Conservation (phyloP, 2,113 vertebrate species). For the Mesocricetus auratus region DNA sequence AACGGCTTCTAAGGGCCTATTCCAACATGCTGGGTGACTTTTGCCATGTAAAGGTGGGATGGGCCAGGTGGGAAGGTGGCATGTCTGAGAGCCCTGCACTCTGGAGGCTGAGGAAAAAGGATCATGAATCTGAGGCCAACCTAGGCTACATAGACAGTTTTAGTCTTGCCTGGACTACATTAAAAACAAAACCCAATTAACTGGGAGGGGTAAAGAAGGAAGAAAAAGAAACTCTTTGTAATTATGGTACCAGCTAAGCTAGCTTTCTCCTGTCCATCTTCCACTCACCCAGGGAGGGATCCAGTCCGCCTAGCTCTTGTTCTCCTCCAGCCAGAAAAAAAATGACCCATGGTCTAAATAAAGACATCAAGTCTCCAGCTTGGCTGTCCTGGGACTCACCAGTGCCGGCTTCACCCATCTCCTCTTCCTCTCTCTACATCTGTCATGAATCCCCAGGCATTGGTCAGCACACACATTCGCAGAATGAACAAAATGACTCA, state of each 20-base stretch:
- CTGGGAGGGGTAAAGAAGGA: background rate
- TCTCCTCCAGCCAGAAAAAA: background rate
- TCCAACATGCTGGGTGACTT: background rate
- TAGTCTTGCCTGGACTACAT: background rate
- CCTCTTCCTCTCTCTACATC: background rate
- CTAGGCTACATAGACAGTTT: background rate
- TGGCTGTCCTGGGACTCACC: background rate
- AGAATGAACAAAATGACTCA: background rate
- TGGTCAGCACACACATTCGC: background rate
- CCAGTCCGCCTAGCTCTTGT: background rate
- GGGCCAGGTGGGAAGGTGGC: too few relatives aligned
- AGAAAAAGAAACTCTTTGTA: background rate
- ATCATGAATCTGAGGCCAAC: background rate
- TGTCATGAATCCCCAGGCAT: background rate
- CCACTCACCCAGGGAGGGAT: background rate
- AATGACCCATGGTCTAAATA: slow-evolving; percentile 55
- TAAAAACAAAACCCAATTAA: background rate
- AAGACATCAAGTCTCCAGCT: slow-evolving; percentile 8
- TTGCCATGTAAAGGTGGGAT: background rate
- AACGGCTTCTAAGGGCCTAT: background rate
- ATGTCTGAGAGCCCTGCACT: background rate
- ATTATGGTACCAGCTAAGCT: background rate
- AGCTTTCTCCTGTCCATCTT: background rate
- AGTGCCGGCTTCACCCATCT: background rate
- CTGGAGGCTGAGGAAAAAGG: background rate